Conservation (phyloP, 2,888 invertebrate genomes). For the Cerceris rybyensis region DNA sequence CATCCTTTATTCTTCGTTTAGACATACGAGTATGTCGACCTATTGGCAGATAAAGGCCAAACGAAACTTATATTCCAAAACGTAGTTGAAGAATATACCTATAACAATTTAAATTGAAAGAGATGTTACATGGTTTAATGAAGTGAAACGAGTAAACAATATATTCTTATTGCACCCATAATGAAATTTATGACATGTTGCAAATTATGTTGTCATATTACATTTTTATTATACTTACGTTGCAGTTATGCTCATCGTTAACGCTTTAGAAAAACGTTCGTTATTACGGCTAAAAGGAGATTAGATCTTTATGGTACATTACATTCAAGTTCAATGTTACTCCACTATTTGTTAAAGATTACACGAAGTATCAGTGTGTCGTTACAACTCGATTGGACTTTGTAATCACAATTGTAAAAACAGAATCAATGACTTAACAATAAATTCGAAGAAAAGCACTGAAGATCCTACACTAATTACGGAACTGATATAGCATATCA, state of each 20-base stretch:
- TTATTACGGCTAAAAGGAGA: too few species aligned
- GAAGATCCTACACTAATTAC: not conserved
- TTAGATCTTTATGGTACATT: too few species aligned
- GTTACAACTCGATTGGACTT: too few species aligned
- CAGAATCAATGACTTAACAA: not conserved
- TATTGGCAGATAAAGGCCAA: constrained; percentile 14
- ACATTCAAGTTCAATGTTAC: too few species aligned
- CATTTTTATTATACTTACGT: too few species aligned
- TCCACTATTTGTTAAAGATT: too few species aligned
- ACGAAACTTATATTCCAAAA: not conserved
- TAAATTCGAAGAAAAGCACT: not conserved
- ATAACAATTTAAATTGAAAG: constrained; percentile 8
- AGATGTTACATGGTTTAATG: constrained; percentile 6
- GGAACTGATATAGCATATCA: not conserved
- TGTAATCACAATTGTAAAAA: not conserved
- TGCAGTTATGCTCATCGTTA: too few species aligned
- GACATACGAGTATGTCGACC: constrained; percentile 4
- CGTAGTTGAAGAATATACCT: constrained; percentile 12
- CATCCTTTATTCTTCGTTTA: constrained; percentile 23
- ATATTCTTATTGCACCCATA: not conserved
- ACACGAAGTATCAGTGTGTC: too few species aligned
- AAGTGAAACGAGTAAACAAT: constrained; percentile 9
- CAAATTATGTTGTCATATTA: too few species aligned
- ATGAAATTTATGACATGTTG: not conserved
- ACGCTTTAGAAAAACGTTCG: too few species aligned